A percentile compares a stretch with the other conserved stretches of the same genome.
Conservation (phyloP, 2,797 vertebrate species). For the Nyctibius grandis region DNA sequence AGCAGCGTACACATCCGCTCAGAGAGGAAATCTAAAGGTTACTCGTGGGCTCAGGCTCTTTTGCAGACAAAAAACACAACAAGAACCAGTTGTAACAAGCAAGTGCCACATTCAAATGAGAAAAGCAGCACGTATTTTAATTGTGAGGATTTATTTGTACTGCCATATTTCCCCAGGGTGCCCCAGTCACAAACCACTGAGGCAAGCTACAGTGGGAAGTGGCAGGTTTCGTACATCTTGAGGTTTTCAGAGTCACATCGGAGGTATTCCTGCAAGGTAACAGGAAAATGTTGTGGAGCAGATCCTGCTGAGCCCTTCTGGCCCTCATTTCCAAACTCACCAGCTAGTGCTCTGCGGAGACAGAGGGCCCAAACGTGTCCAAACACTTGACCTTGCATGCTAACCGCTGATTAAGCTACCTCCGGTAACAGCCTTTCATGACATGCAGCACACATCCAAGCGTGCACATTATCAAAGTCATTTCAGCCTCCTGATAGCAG, state of each 20-base stretch:
- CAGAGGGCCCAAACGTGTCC: rapidly evolving
- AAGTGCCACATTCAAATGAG: not conserved
- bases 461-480: not conserved
- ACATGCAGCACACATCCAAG: not conserved
- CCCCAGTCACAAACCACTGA: not conserved
- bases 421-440: not conserved
- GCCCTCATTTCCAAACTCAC: not conserved
- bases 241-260: not conserved
- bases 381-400: not conserved
- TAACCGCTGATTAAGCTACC: not conserved
- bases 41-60: not conserved
- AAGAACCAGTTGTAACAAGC: not conserved
- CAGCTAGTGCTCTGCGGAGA: rapidly evolving
- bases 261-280: not conserved
- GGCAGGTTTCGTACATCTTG: not conserved
- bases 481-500: not conserved
- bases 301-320: not conserved
- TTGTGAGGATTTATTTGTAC: not conserved
- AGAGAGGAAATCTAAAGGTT: not conserved
- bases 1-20: not conserved
- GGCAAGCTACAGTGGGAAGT: rapidly evolving
- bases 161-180: not conserved
- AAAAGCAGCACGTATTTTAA: not conserved
- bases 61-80: rapidly evolving
- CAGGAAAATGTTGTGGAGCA: rapidly evolving